Conservation (phyloP, 2,113 vertebrate genomes). For the Tragelaphus scriptus region DNA sequence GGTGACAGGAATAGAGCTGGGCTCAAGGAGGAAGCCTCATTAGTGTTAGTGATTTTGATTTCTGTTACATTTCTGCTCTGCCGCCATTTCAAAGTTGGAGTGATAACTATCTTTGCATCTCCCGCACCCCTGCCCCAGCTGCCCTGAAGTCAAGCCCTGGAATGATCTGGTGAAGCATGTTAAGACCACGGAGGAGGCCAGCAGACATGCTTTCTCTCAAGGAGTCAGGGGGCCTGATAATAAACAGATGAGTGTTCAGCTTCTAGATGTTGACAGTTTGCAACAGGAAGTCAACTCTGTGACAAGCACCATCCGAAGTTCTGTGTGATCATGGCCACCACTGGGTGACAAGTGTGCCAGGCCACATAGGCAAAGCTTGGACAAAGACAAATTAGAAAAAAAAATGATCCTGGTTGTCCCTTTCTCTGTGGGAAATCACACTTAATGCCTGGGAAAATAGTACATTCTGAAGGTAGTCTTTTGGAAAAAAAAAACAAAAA, state of each 20-base stretch:
- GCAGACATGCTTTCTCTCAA: neutral
- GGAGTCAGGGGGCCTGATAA: neutral
- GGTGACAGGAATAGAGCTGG: neutral
- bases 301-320: neutral
- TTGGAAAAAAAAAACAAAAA: neutral
- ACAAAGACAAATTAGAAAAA: neutral
- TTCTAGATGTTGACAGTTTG: neutral
- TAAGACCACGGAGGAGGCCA: neutral
- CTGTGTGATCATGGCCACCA: neutral
- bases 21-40: constrained; percentile 11
- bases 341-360: neutral
- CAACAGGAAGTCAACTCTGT: neutral
- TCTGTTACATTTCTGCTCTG: neutral
- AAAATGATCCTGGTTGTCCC: neutral
- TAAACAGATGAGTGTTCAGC: neutral
- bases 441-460: neutral
- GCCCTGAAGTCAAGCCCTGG: neutral
- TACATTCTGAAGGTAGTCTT: neutral
- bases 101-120: neutral
- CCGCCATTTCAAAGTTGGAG: constrained; percentile 19
- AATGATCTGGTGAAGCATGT: constrained; percentile 26
- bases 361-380: neutral
- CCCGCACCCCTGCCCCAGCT: neutral
- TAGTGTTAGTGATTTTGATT: constrained; percentile 17
- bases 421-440: neutral